A percentile compares a stretch with the other conserved stretches of the same genome.
Conservation (phyloP, 1,140 invertebrate genomes). For the Berghia stephanieae region DNA sequence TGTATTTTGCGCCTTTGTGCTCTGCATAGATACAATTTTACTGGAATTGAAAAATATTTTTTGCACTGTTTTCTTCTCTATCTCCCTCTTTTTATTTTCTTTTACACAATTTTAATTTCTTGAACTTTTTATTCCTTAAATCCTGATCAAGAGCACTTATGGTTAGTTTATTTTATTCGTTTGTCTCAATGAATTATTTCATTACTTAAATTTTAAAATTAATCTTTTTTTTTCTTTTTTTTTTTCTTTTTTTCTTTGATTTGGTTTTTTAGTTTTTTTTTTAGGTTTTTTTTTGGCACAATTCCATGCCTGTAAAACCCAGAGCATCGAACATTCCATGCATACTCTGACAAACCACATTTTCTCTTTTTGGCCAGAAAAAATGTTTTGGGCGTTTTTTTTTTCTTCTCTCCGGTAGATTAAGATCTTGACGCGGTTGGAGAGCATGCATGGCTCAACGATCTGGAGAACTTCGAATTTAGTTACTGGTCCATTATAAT, state of each 20-base stretch:
- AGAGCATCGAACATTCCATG: no score
- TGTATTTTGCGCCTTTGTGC: neutral
- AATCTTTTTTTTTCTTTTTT: neutral
- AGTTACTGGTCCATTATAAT: no score
- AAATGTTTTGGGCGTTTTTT: no score
- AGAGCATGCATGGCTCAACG: no score
- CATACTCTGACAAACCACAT: no score
- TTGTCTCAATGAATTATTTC: neutral
- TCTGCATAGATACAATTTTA: neutral
- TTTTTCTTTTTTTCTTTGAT: neutral
- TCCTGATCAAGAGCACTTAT: neutral
- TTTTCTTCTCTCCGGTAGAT: no score
- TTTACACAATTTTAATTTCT: neutral
- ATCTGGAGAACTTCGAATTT: no score
- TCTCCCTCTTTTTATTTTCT: neutral
- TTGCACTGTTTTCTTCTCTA: neutral
- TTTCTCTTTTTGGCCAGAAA: no score
- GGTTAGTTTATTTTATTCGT: neutral
- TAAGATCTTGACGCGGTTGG: no score
- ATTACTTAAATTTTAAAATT: neutral
- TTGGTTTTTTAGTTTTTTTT: neutral
- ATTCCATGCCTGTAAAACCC: no score
- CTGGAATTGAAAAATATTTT: neutral
- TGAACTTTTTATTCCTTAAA: neutral
- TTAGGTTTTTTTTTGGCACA: neutral